Base-by-base conservation (phyloP, 2,113 vertebrate species). In the Festucalex cinctus region DNA sequence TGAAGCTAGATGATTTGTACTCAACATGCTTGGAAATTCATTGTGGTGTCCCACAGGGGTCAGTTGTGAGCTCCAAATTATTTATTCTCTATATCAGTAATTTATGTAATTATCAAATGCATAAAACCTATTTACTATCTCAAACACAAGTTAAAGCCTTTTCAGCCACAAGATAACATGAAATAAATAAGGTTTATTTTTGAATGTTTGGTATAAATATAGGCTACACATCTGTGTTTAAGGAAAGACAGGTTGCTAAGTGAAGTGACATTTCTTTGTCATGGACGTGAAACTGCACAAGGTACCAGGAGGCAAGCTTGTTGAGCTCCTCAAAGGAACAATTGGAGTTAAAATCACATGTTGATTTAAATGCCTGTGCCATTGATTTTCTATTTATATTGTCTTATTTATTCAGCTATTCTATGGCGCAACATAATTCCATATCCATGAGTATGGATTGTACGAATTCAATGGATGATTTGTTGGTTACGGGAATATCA, bases 391-490 rank as follows among this genome's bases (percentile, higher is more conserved):
- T 51, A 32, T 65, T 72, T 62, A 69, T 75, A 82, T 68, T 80
- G 70, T 37, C 44, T 83, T 77, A 81, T 78, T 78, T 69, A 79
- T 85, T 86, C 72, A 71, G 48, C 64, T 65, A 67, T 80, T 78
- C 70, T 51, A 62, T 16, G 16, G 65, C 66, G 78, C 62, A 84
- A 87, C 84, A 83, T 79, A 86, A 77, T 76, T 85, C 79, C 65
- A 81, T 83, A 78, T 81, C 74, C 70, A 85, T 79, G 78, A 83
- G 77, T 84, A 85, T 85, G 68, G 82, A 88, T 88, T 74, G 14
- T 65, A 14, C 67, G 53, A 84, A 83, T 68, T 70, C 85, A 74
- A 39, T 57, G 59, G 82, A 75, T 79, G 77, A 74, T 72, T 46
- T 20, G 43, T 44, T 65, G 63, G 63, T 84, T 78, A 69, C 72